These are phyloP conservation scores for Gobionotothen gibberifrons DNA, from an alignment of 2,797 vertebrate genomes.

Conservation along the genomic window DNA sequence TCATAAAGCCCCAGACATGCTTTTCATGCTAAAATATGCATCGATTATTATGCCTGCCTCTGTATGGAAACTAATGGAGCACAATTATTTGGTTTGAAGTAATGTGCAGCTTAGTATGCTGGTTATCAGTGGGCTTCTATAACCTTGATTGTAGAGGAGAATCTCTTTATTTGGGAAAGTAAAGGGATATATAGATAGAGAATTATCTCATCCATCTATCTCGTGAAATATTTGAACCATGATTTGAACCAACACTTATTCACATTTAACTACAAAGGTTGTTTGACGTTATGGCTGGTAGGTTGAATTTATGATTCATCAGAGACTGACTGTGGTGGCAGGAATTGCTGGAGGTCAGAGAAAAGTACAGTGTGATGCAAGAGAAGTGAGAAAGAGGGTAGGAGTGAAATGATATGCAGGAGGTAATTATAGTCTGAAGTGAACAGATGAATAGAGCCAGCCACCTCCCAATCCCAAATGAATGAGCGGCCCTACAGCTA, in stretches of 20 bases:
- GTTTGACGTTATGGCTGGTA: neutral
- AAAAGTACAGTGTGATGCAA: conserved; percentile 24
- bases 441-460: conserved; percentile 58
- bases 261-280: neutral
- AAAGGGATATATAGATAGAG: neutral
- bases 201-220: neutral
- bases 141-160: conserved; percentile 4
- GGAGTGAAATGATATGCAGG: conserved; percentile 44
- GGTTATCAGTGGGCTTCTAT: conserved; percentile 10
- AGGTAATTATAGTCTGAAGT: conserved; percentile 51
- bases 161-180: conserved; percentile 11
- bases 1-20: conserved; percentile 43
- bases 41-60: conserved; percentile 59
- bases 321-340: conserved; percentile 8
- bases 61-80: conserved; percentile 54
- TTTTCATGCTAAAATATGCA: conserved; percentile 69
- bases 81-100: conserved; percentile 50
- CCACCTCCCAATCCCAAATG: conserved; percentile 33
- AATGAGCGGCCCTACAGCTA: conserved; percentile 59
- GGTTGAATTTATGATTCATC: neutral
- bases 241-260: neutral
- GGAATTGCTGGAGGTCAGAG: conserved; percentile 27
- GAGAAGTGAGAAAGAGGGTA: conserved; percentile 31
- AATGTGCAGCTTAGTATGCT: conserved; percentile 32
- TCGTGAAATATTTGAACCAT: too few species aligned